Percentiles rank a stretch among this genome's conserved stretches.
phyloP scores from a whole-genome alignment of 1,140 invertebrate genomes.

The Sycophila sp. region DNA sequence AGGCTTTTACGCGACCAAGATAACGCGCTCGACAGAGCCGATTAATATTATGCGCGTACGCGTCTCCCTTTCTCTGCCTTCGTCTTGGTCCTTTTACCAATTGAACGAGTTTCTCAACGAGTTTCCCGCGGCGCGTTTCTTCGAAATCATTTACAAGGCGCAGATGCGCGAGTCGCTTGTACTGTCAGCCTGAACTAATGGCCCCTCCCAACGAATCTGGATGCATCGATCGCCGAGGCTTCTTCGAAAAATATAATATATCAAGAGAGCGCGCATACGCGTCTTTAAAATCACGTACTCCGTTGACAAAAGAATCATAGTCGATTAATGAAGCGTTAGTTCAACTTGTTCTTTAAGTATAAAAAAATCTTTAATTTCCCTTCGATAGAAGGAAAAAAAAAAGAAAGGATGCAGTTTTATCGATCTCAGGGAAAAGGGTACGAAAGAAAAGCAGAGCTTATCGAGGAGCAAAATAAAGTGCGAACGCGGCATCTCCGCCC shows the following conservation, averaged over 20 bases:
- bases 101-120: conserved; percentile 27
- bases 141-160: conserved; percentile 51
- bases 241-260: conserved; percentile 11
- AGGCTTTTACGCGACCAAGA: background rate
- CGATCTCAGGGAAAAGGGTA: too few relatives aligned
- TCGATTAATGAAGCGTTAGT: conserved; percentile 13
- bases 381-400: background rate
- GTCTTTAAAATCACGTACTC: background rate
- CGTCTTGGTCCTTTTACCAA: background rate
- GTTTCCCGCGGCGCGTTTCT: conserved; percentile 39
- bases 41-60: background rate
- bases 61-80: background rate
- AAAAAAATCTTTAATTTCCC: background rate
- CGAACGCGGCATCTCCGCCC: too few relatives aligned
- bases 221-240: background rate
- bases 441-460: too few relatives aligned
- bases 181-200: conserved; percentile 40
- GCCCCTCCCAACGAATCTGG: conserved; percentile 21
- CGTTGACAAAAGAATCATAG: background rate
- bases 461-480: too few relatives aligned
- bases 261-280: too few relatives aligned
- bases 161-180: conserved; percentile 6
- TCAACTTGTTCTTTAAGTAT: background rate
- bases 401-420: too few relatives aligned
- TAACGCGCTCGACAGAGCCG: background rate